Conservation (phyloP, 2,113 vertebrate genomes). For the Macquaria australasica region DNA sequence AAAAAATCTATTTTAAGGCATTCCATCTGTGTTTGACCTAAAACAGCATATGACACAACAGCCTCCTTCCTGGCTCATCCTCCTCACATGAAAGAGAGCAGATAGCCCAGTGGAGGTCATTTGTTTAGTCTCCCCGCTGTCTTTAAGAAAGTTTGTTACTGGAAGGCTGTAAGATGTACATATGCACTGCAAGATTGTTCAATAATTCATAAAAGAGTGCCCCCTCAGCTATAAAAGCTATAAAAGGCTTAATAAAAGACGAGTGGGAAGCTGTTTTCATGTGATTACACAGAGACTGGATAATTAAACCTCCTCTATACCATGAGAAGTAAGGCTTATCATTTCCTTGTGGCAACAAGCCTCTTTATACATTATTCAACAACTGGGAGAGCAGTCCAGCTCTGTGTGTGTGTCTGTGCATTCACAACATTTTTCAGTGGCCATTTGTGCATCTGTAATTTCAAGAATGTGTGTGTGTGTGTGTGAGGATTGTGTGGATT, state of each 20-base stretch:
- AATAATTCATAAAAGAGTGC: slow-evolving; percentile 76
- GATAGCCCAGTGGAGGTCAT: slow-evolving; percentile 55
- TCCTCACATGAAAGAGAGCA: slow-evolving; percentile 49
- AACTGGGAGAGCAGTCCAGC: slow-evolving; percentile 55
- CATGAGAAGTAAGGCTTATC: slow-evolving; percentile 72
- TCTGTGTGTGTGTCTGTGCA: slow-evolving; percentile 20
- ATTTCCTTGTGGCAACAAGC: slow-evolving; percentile 72
- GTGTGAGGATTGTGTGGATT: not conserved
- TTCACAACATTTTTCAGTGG: slow-evolving; percentile 23
- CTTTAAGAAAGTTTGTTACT: slow-evolving; percentile 52
- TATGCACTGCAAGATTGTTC: slow-evolving; percentile 61
- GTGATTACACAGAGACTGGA: slow-evolving; percentile 76
- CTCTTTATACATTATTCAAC: slow-evolving; percentile 78
- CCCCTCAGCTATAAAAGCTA: slow-evolving; percentile 73
- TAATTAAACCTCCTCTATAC: slow-evolving; percentile 81
- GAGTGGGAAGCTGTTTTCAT: slow-evolving; percentile 76
- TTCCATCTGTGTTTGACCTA: slow-evolving; percentile 53
- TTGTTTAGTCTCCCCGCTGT: slow-evolving; percentile 41
- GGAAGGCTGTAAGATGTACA: slow-evolving; percentile 52
- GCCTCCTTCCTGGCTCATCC: slow-evolving; percentile 33
- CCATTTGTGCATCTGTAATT: slow-evolving; percentile 40
- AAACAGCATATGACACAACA: slow-evolving; percentile 51
- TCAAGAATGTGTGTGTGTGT: slow-evolving; percentile 3
- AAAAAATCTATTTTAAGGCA: slow-evolving; percentile 57
- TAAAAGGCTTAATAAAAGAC: slow-evolving; percentile 77